Base-by-base conservation (phyloP, 2,113 vertebrate genomes). In the Cromileptes altivelis region DNA sequence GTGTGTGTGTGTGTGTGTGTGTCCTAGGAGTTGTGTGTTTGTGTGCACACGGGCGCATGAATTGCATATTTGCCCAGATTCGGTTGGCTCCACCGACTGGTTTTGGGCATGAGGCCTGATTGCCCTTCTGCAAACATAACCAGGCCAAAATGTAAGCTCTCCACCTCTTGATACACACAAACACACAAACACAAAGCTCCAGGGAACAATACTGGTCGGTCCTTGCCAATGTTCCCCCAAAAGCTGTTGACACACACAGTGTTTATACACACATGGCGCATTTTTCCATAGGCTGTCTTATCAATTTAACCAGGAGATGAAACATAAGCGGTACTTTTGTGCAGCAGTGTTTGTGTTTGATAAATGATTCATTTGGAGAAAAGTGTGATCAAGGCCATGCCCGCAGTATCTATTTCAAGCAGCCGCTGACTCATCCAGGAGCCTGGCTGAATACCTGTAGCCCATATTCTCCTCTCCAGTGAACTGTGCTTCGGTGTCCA, bases 301-400 rank as follows among this genome's bases (percentile, higher is more conserved):
- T 94, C 92, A 92, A 89, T 94, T 92, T 91, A 90, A 90, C 81
- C 93, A 92, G 90, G 85, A 87, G 89, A 86, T 84, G 89, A 84
- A 91, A 91, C 93, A 89, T 90, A 87, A 91, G 86, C 82, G 1
- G 73, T 37, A 72, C 74, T 91, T 87, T 91, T 89, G 82, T 33
- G 64, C 85, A 64, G 88, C 89, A 70, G 80, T 92, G 91, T 94
- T 92, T 93, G 92, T 85, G 74, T 93, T 93, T 91, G 91, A 93
- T 93, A 90, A 94, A 94, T 92, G 91, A 93, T 94, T 93, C 85
- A 93, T 93, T 94, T 93, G 86, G 84, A 61, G 76, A 87, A 92
- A 90, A 93, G 86, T 89, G 88, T 92, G 90, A 93, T 93, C 85
- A 92, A 90, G 91, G 92, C 90, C 89, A 70, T 86, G 86, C 69